phyloP scores from a whole-genome alignment of 2,888 invertebrate genomes.

The Andrena minutula region DNA sequence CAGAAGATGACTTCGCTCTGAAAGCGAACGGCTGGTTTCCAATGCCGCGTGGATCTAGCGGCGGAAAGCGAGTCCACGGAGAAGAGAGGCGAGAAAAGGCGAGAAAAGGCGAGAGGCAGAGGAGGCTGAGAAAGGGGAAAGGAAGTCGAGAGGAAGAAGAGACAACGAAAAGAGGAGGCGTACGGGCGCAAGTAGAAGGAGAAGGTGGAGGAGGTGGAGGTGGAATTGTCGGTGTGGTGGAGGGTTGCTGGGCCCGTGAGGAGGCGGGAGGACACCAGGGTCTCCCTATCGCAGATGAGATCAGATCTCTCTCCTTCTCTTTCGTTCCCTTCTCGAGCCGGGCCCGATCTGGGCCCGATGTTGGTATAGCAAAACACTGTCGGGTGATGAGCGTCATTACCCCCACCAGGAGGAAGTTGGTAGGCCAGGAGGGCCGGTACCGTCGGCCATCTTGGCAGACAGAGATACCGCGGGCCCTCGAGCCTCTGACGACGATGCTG shows the following conservation, averaged over 20 bases:
- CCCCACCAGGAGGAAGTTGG: slow-evolving; percentile 76
- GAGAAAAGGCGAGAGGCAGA: slow-evolving; percentile 1
- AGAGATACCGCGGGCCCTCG: slow-evolving; percentile 69
- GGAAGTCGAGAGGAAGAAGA: slow-evolving; percentile 30
- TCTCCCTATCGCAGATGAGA: slow-evolving; percentile 81
- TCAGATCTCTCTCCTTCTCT: slow-evolving; percentile 76
- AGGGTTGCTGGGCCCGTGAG: slow-evolving; percentile 58
- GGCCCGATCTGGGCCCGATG: slow-evolving; percentile 71
- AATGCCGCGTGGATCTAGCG: no score
- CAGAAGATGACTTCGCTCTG: no score
- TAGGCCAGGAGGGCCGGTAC: slow-evolving; percentile 77
- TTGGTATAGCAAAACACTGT: slow-evolving; percentile 85
- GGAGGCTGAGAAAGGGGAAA: slow-evolving; percentile 34
- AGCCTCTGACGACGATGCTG: slow-evolving; percentile 64
- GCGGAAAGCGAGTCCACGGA: not conserved
- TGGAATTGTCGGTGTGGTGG: slow-evolving; percentile 65
- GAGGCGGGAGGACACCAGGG: slow-evolving; percentile 74
- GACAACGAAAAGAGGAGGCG: slow-evolving; percentile 46
- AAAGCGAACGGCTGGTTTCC: no score
- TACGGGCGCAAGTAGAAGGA: slow-evolving; percentile 46
- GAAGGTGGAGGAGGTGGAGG: slow-evolving; percentile 69
- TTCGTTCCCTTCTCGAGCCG: slow-evolving; percentile 52
- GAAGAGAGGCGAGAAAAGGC: slow-evolving; percentile 5
- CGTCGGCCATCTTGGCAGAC: slow-evolving; percentile 83
- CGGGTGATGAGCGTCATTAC: slow-evolving; percentile 85